Conservation (phyloP, 2,113 vertebrate species). For the Ornithorhynchus anatinus region DNA sequence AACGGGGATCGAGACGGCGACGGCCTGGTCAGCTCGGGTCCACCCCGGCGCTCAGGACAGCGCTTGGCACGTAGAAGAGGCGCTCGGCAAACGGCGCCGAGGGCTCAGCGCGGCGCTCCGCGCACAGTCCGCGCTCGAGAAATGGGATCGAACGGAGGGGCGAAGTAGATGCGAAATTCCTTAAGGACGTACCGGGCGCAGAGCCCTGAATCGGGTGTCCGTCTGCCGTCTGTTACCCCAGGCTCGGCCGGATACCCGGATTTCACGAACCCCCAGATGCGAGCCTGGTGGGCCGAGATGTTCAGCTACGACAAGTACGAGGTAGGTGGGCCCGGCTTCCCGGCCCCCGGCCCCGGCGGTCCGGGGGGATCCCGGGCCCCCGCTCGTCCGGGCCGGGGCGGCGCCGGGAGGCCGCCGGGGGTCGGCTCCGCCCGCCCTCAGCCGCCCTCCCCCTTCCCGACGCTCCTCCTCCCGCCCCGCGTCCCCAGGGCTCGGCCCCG, state of each 20-base stretch:
- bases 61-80: too few species aligned
- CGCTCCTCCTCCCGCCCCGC: neutral
- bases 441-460: neutral
- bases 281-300: conserved; percentile 87
- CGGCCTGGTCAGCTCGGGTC: too few species aligned
- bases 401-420: neutral
- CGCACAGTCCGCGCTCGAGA: too few species aligned
- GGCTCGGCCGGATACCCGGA: conserved; percentile 88
- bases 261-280: conserved; percentile 83
- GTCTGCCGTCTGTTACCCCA: conserved; percentile 32
- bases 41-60: too few species aligned
- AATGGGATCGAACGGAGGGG: too few species aligned
- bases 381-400: neutral
- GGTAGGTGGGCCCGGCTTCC: conserved; percentile 55
- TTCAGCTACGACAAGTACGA: conserved; percentile 88
- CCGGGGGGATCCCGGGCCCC: neutral
- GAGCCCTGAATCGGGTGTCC: neutral
- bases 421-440: too few species aligned
- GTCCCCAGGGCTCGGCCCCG: conserved; percentile 79
- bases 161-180: too few species aligned
- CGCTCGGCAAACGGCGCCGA: too few species aligned
- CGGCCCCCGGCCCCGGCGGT: neutral
- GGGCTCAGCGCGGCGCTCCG: too few species aligned
- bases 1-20: too few species aligned
- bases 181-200: neutral